Percentiles rank a stretch among this genome's conserved stretches.
Evolutionary conservation across 2,113 vertebrate species (phyloP).

Genomic region (Pterophyllum scalare): DNA sequence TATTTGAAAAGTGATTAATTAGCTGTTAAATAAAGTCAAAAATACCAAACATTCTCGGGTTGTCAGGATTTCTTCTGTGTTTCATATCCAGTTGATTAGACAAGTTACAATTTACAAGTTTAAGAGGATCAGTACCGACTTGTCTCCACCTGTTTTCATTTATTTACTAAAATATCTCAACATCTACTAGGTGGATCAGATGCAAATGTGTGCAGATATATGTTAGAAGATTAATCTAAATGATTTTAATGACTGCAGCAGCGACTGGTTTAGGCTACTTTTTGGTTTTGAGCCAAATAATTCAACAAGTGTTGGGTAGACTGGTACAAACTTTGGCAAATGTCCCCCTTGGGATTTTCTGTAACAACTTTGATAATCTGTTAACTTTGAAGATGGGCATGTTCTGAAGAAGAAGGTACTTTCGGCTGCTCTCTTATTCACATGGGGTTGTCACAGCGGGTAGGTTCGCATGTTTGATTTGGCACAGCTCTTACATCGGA

Average conservation of each 20-base stretch:
- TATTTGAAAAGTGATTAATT: neutral
- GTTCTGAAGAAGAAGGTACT: too few relatives aligned
- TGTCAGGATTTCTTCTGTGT: neutral
- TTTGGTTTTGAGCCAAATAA: neutral
- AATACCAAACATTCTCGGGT: neutral
- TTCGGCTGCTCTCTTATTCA: too few relatives aligned
- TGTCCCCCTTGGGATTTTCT: neutral
- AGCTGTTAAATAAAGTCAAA: neutral
- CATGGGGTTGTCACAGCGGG: too few relatives aligned
- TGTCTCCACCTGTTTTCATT: neutral
- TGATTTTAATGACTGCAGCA: neutral
- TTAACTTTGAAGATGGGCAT: neutral
- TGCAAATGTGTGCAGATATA: neutral
- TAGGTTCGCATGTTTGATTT: too few relatives aligned
- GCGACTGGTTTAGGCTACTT: neutral
- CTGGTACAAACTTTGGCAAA: neutral
- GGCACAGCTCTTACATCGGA: too few relatives aligned
- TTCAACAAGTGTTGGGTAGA: neutral
- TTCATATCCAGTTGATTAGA: neutral
- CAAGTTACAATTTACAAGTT: neutral
- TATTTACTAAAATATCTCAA: neutral
- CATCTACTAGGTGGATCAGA: neutral
- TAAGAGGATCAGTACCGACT: neutral
- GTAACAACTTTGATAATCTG: neutral
- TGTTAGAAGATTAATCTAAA: neutral